Evolutionary conservation across 2,888 invertebrate species (phyloP).

Genomic region (Pandemis corylana): DNA sequence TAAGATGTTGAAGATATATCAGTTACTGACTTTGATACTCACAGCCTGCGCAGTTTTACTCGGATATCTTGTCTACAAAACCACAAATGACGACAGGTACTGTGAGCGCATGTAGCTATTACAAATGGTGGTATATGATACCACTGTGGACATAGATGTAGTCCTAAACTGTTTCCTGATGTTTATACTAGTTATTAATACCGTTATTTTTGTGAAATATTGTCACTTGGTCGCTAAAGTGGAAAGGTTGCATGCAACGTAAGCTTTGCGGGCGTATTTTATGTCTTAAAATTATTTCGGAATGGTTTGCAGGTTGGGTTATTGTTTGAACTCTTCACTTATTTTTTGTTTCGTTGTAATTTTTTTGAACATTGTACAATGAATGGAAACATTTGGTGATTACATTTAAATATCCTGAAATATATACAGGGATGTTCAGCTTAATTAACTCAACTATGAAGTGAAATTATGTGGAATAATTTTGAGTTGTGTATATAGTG

Average conservation of each 20-base stretch:
- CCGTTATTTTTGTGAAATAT: constrained; percentile 56
- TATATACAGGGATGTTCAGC: too few species aligned
- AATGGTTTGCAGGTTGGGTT: too few species aligned
- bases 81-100: constrained; percentile 60
- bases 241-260: constrained; percentile 48
- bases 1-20: constrained; percentile 65
- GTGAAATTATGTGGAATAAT: too few species aligned
- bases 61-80: constrained; percentile 67
- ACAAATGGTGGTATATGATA: constrained; percentile 62
- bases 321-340: too few species aligned
- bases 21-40: constrained; percentile 65
- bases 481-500: too few species aligned
- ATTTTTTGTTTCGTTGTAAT: too few species aligned
- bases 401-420: too few species aligned
- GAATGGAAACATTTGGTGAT: too few species aligned
- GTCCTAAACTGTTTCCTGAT: constrained; percentile 52
- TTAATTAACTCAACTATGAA: too few species aligned
- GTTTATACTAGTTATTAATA: constrained; percentile 55
- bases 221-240: constrained; percentile 57
- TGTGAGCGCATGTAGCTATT: constrained; percentile 75
- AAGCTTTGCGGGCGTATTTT: not conserved
- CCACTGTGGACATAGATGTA: constrained; percentile 60
- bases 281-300: too few species aligned
- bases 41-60: constrained; percentile 64
- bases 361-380: too few species aligned